phyloP scores from a whole-genome alignment of 2,888 invertebrate species.

The Drosophila neotestacea region DNA sequence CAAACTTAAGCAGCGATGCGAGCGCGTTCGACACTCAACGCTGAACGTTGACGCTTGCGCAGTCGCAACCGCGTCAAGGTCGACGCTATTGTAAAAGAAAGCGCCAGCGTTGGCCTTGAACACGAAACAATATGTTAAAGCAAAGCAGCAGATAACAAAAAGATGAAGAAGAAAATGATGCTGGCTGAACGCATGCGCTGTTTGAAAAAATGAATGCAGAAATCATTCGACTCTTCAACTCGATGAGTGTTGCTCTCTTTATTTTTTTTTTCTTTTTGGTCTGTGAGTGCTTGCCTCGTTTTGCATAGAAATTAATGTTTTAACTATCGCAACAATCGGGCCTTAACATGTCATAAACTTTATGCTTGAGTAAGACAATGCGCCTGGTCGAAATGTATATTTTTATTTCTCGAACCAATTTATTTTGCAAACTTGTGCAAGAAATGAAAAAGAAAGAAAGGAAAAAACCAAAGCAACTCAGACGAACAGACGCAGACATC shows the following conservation, averaged over 20 bases:
- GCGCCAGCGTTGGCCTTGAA: conserved; percentile 78
- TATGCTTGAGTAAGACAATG: conserved; percentile 78
- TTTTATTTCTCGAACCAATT: conserved; percentile 53
- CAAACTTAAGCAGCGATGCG: conserved; percentile 49
- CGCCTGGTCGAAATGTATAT: conserved; percentile 26
- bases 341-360: conserved; percentile 63
- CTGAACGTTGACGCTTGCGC: conserved; percentile 66
- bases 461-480: conserved; percentile 33
- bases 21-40: conserved; percentile 25
- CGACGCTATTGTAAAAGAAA: conserved; percentile 81
- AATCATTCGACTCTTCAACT: conserved; percentile 30
- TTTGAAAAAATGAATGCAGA: conserved; percentile 46
- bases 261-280: not conserved
- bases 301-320: conserved; percentile 65
- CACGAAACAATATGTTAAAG: conserved; percentile 70
- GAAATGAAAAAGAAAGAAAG: conserved; percentile 22
- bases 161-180: conserved; percentile 12
- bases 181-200: conserved; percentile 9
- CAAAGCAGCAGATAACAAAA: conserved; percentile 20
- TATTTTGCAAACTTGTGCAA: conserved; percentile 71
- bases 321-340: conserved; percentile 49
- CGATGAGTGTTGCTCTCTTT: conserved; percentile 33
- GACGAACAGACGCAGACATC: conserved; percentile 40
- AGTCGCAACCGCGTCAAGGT: conserved; percentile 75
- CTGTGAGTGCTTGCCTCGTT: conserved; percentile 40